Conservation (phyloP, 2,888 invertebrate species). For the Tetramorium bicarinatum region DNA sequence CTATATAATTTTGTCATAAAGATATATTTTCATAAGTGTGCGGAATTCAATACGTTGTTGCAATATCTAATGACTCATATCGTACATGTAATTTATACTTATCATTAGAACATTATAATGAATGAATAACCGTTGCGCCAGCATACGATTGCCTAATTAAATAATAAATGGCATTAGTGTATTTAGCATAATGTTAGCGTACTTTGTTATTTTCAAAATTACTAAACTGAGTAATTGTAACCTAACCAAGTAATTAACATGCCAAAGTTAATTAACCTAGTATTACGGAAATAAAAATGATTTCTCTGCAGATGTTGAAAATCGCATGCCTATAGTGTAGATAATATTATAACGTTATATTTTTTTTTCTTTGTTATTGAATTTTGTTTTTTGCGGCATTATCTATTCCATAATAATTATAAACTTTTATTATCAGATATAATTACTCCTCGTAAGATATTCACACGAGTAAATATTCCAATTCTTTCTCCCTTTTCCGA, state of each 20-base stretch:
- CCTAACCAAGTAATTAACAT: neutral
- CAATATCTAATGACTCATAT: neutral
- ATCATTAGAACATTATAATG: neutral
- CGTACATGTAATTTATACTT: neutral
- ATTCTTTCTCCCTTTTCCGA: neutral
- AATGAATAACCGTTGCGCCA: neutral
- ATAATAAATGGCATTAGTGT: neutral
- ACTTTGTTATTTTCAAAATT: slow-evolving; percentile 9
- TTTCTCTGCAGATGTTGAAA: neutral
- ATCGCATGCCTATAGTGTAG: no score
- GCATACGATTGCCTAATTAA: slow-evolving; percentile 26
- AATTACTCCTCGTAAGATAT: neutral
- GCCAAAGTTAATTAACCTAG: slow-evolving; percentile 30
- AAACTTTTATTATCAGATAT: neutral
- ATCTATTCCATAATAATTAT: neutral
- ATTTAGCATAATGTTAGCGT: slow-evolving; percentile 9
- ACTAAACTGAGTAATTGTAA: neutral
- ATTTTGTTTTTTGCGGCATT: neutral
- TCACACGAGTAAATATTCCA: neutral
- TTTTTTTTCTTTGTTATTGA: neutral
- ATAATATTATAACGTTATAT: neutral
- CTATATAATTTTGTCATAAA: neutral
- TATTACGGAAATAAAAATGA: slow-evolving; percentile 1
- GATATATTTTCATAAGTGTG: neutral
- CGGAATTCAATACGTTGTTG: neutral